Conservation (phyloP, 2,888 invertebrate species). For the Phalera bucephala region DNA sequence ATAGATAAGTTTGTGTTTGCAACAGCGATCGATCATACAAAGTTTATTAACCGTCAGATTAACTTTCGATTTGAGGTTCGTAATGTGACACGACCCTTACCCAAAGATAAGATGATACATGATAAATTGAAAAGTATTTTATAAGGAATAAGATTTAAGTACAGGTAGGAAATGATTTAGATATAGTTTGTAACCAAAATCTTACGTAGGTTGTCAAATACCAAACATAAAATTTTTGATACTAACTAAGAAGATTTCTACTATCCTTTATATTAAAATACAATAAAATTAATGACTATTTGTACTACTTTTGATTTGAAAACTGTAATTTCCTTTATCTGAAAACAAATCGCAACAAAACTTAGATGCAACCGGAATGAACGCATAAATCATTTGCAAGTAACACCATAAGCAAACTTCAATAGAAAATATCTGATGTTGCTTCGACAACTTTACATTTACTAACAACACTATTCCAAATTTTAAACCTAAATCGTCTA, state of each 20-base stretch:
- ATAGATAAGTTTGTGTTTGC: conserved; percentile 26
- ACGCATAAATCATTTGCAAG: conserved; percentile 65
- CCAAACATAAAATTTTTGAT: too few relatives aligned
- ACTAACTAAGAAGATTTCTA: too few relatives aligned
- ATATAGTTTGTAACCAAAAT: too few relatives aligned
- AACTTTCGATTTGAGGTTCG: conserved; percentile 56
- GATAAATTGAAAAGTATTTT: conserved; percentile 6
- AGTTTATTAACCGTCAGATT: conserved; percentile 67
- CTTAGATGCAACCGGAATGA: conserved; percentile 49
- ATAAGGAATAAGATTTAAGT: conserved; percentile 2
- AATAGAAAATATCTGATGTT: conserved; percentile 61
- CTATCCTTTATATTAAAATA: too few relatives aligned
- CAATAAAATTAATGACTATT: too few relatives aligned
- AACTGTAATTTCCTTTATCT: conserved; percentile 18
- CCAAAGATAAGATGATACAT: conserved; percentile 25
- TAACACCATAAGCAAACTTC: conserved; percentile 53
- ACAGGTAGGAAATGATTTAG: too few relatives aligned
- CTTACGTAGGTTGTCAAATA: too few relatives aligned
- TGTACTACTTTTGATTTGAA: conserved; percentile 10
- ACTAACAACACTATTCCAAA: conserved; percentile 4
- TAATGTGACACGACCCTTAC: conserved; percentile 59
- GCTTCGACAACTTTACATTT: conserved; percentile 23
- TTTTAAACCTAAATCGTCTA: conserved; percentile 7
- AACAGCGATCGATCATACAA: conserved; percentile 62
- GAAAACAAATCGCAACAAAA: conserved; percentile 35